Evolutionary conservation across 2,797 vertebrate species (phyloP), one percentile per base, ranked within the genome.

Genomic region (Rhinatrema bivittatum): DNA sequence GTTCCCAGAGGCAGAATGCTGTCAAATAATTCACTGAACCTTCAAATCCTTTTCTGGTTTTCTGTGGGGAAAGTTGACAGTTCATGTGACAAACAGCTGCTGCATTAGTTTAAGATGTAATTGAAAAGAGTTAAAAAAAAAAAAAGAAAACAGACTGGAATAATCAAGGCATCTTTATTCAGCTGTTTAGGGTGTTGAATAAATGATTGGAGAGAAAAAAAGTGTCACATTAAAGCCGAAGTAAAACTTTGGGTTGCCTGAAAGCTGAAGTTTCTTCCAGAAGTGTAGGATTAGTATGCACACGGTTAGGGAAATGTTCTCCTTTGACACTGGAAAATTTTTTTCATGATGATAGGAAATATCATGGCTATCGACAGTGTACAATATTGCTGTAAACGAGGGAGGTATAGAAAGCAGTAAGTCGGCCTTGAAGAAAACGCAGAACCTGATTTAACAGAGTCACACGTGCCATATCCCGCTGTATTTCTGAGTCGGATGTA

Each of bases 381-480:
- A 32, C 28, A 2, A 11, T 39, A 13, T 46, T 60, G 50, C n/a
- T 0, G n/a, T 42, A 41, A 16, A 7, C 10, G 29, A 20, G 9
- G 3, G 32, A 28, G n/a, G n/a, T 10, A 30, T 7, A 39, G 13
- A 42, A 54, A 41, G 5, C 6, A 29, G 3, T 29, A 47, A 42
- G 24, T 35, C 59, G 70, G 57, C 16, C 43, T 57, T 50, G 36
- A 16, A 54, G 36, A 62, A 65, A 61, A 60, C 56, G 44, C 27
- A 25, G 34, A 10, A 21, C 42, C 28, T n/a, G n/a, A n/a, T n/a
- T n/a, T n/a, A n/a, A n/a, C n/a, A n/a, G n/a, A n/a, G n/a, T n/a
- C n/a, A n/a, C n/a, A n/a, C n/a, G n/a, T n/a, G n/a, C n/a, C n/a
- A n/a, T n/a, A n/a, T n/a, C n/a, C n/a, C n/a, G n/a, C n/a, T n/a